Evolutionary conservation across 1,140 invertebrate genomes (phyloP), one percentile per base, ranked within the genome.

Genomic region (Polyergus mexicanus): DNA sequence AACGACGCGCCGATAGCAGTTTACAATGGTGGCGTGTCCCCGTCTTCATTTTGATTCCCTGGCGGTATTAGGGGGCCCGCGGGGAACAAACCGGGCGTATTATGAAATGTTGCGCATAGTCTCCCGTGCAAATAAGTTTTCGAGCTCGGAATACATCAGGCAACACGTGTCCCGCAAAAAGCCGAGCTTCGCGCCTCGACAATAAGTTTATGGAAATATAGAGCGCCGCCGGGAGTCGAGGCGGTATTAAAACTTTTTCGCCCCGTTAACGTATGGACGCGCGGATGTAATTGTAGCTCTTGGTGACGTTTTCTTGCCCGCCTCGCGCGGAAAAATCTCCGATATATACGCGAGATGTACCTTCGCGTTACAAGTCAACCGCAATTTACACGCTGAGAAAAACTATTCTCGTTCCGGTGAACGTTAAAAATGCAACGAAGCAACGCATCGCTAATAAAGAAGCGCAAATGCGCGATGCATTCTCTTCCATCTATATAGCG

Each of bases 141-240:
- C 86, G 85, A 88, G 85, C 80, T 80, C 76, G 74, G 87, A 93
- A 91, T 92, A 92, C 88, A 90, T 91, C 88, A 90, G 92, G 92
- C 93, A 93, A 93, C 93, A 93, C 92, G 93, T 93, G 93, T 93
- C 93, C 81, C 69, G 91, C 88, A 92, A 93, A 93, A 93, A 93
- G 91, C 92, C 74, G 90, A 91, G 88, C 91, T 91, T 86, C 87
- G 72, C 90, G 78, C 66, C 88, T 54, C 56, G 85, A 92, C 92
- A 93, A 93, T 93, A 93, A 93, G 91, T 93, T 93, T 66, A 92
- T 92, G 91, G 87, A 91, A 92, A 92, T 91, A 89, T 92, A 93
- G 86, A 83, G 86, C 41, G 74, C 91, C 91, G 69, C 65, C 47
- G 89, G 92, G 92, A 91, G 74, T 87, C 84, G 71, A 87, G 69